phyloP scores from a whole-genome alignment of 2,888 invertebrate species.

The Parelbella ahira region DNA sequence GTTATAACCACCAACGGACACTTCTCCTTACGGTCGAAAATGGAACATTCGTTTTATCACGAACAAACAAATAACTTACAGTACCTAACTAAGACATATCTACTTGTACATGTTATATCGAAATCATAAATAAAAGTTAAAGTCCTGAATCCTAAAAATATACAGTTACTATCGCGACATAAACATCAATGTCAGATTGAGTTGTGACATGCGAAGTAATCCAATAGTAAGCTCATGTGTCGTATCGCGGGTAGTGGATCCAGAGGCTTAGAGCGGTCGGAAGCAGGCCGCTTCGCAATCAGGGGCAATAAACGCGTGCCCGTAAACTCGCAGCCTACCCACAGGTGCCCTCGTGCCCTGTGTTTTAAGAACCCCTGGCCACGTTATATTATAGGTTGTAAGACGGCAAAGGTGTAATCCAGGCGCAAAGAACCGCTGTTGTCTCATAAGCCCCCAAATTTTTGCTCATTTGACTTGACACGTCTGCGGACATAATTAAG shows the following conservation, averaged over 20 bases:
- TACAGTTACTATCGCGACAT: too few species aligned
- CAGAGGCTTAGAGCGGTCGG: conserved; percentile 16
- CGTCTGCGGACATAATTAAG: conserved; percentile 1
- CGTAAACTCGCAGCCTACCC: conserved; percentile 36
- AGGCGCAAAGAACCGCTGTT: conserved; percentile 11
- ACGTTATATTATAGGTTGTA: conserved; percentile 20
- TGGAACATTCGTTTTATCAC: too few species aligned
- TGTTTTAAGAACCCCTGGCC: conserved; percentile 27
- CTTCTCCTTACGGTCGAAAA: too few species aligned
- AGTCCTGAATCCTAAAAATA: too few species aligned
- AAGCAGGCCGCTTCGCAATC: conserved; percentile 37
- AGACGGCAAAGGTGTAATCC: conserved; percentile 22
- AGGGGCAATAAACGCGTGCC: conserved; percentile 41
- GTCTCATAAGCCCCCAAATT: conserved; percentile 6
- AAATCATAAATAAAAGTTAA: too few species aligned
- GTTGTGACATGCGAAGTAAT: too few species aligned
- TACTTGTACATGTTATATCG: too few species aligned
- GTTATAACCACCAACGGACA: too few species aligned
- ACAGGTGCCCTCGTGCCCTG: conserved; percentile 42
- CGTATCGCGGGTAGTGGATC: not conserved
- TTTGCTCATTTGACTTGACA: conserved; percentile 8
- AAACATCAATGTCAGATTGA: too few species aligned
- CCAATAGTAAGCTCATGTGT: too few species aligned
- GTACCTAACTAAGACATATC: too few species aligned
- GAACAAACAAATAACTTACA: too few species aligned